Percentiles rank a stretch among this genome's conserved stretches.
Evolutionary conservation across 1,140 invertebrate species (phyloP).

Genomic region (Venustaconcha ellipsiformis): DNA sequence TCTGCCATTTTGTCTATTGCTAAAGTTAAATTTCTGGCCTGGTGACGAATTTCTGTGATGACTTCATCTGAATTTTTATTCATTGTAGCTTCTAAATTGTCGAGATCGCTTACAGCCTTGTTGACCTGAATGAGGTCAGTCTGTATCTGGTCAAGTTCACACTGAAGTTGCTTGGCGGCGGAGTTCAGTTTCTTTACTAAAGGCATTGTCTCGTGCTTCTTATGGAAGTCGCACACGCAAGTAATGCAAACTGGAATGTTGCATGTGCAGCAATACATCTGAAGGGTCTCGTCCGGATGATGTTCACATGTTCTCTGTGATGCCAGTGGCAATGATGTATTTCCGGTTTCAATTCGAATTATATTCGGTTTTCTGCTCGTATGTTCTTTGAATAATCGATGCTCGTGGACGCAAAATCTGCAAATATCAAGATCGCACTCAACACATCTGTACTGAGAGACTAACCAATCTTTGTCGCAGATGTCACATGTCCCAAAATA

Average conservation of each 20-base stretch:
- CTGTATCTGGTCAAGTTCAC: slow-evolving; percentile 44
- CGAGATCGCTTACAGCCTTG: slow-evolving; percentile 32
- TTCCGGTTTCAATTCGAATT: slow-evolving; percentile 51
- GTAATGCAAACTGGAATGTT: slow-evolving; percentile 49
- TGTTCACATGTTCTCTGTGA: slow-evolving; percentile 43
- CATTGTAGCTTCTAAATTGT: slow-evolving; percentile 29
- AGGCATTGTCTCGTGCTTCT: slow-evolving; percentile 49
- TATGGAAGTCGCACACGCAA: slow-evolving; percentile 52
- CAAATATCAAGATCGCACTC: slow-evolving; percentile 62
- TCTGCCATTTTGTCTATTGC: slow-evolving; percentile 40
- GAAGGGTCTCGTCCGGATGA: slow-evolving; percentile 50
- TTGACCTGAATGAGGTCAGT: slow-evolving; percentile 32
- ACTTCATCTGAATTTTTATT: slow-evolving; percentile 28
- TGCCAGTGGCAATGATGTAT: slow-evolving; percentile 24
- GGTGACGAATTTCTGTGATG: slow-evolving; percentile 33
- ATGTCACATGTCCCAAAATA: slow-evolving; percentile 52
- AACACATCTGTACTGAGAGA: slow-evolving; percentile 57
- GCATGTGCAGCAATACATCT: slow-evolving; percentile 57
- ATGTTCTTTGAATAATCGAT: slow-evolving; percentile 52
- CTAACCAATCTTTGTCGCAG: slow-evolving; percentile 50
- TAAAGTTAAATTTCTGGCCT: slow-evolving; percentile 33
- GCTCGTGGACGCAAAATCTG: slow-evolving; percentile 58
- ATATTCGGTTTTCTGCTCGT: slow-evolving; percentile 43
- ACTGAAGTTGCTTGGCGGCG: slow-evolving; percentile 43
- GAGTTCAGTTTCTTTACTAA: slow-evolving; percentile 48